Conservation (phyloP, 2,797 vertebrate genomes). For the Eleutherodactylus coqui region DNA sequence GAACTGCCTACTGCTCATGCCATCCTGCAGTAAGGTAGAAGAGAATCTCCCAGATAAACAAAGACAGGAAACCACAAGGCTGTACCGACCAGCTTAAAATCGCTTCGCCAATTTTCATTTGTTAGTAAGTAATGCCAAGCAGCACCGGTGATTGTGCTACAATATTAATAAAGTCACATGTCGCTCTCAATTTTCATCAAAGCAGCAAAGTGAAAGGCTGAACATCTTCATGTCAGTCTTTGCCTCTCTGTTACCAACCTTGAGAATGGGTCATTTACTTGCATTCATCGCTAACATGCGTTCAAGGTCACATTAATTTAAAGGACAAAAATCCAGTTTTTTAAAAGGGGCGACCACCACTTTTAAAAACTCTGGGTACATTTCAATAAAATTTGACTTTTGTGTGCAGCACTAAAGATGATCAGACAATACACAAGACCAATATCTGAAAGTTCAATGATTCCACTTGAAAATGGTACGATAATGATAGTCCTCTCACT, state of each 20-base stretch:
- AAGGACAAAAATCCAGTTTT: not conserved
- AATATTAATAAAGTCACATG: not conserved
- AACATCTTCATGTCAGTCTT: not conserved
- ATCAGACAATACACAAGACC: not conserved
- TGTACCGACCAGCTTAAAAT: too few relatives aligned
- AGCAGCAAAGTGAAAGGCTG: not conserved
- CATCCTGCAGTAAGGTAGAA: not conserved
- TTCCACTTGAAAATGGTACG: not conserved
- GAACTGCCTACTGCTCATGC: too few relatives aligned
- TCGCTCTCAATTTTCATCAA: not conserved
- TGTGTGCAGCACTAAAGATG: not conserved
- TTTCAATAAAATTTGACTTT: not conserved
- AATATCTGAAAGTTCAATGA: not conserved
- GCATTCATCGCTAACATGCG: not conserved
- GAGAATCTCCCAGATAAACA: not conserved
- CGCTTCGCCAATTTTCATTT: not conserved
- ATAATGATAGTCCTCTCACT: not conserved
- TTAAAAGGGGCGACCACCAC: not conserved
- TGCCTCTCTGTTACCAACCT: not conserved
- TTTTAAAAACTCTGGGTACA: not conserved
- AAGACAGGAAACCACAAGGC: not conserved
- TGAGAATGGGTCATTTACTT: not conserved
- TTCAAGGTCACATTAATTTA: not conserved
- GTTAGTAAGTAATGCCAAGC: not conserved
- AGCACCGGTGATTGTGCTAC: not conserved